Conservation (phyloP, 2,888 invertebrate species). For the Orthosia gothica region DNA sequence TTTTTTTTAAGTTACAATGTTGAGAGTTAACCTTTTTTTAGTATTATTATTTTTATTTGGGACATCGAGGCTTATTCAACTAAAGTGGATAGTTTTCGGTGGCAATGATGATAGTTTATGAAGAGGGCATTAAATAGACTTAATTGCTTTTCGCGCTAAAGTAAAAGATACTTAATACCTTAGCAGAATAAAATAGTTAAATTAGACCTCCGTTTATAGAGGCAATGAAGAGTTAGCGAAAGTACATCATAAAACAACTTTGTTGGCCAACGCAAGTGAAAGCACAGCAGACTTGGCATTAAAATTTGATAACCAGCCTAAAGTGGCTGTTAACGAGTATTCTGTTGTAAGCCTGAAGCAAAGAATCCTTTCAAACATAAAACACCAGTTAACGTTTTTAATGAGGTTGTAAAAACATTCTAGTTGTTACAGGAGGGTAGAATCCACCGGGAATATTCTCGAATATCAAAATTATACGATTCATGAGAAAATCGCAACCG, state of each 20-base stretch:
- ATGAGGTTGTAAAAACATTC: conserved; percentile 66
- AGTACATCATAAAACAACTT: conserved; percentile 46
- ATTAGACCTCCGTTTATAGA: conserved; percentile 31
- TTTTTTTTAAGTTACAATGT: conserved; percentile 8
- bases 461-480: conserved; percentile 59
- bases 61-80: too few relatives aligned
- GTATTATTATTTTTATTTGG: neutral
- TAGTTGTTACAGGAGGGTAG: conserved; percentile 50
- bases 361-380: conserved; percentile 63
- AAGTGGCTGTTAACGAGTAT: conserved; percentile 63
- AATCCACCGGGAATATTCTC: conserved; percentile 36
- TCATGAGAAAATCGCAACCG: conserved; percentile 49
- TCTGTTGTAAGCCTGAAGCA: conserved; percentile 55
- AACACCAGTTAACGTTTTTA: conserved; percentile 62
- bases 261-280: conserved; percentile 42
- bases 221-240: conserved; percentile 35
- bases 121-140: neutral
- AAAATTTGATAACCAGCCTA: conserved; percentile 59
- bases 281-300: conserved; percentile 47
- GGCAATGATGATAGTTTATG: neutral
- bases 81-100: neutral
- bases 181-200: conserved; percentile 8
- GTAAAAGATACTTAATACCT: neutral
- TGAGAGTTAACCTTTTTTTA: too few relatives aligned
- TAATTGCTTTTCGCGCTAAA: neutral